Evolutionary conservation across 2,888 invertebrate species (phyloP).

Genomic region (Tetramorium bicarinatum): DNA sequence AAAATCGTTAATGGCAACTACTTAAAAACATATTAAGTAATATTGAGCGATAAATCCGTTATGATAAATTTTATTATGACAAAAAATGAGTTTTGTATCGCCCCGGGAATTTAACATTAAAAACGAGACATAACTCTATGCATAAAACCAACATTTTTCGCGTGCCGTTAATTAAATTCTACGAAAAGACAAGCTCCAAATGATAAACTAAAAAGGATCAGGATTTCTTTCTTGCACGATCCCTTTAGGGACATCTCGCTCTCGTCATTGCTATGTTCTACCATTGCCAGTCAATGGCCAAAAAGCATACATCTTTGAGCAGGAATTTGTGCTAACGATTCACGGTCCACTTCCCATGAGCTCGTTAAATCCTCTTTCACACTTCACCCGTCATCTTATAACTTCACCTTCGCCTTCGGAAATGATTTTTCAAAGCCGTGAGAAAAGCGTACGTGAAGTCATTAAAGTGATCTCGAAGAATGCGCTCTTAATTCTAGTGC

Average conservation of each 20-base stretch:
- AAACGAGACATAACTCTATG: background rate
- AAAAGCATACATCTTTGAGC: conserved; percentile 33
- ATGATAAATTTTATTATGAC: background rate
- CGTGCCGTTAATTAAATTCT: conserved; percentile 12
- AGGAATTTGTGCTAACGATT: conserved; percentile 29
- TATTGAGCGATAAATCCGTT: background rate
- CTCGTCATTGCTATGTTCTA: conserved; percentile 13
- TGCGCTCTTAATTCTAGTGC: background rate
- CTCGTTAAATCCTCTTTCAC: conserved; percentile 30
- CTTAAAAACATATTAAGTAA: background rate
- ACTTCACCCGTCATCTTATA: background rate
- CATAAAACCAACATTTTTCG: background rate
- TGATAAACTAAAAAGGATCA: conserved; percentile 20
- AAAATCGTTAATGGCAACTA: background rate
- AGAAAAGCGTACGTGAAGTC: conserved; percentile 25
- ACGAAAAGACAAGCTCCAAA: conserved; percentile 7
- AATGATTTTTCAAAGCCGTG: conserved; percentile 29
- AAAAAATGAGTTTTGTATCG: background rate
- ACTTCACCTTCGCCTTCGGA: conserved; percentile 12
- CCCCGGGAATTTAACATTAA: background rate
- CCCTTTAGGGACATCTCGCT: background rate
- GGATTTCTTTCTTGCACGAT: conserved; percentile 7
- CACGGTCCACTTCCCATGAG: conserved; percentile 35
- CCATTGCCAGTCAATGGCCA: background rate
- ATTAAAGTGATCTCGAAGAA: conserved; percentile 9